Conservation (phyloP, 2,113 vertebrate species). For the Protomyctophum bolini region DNA sequence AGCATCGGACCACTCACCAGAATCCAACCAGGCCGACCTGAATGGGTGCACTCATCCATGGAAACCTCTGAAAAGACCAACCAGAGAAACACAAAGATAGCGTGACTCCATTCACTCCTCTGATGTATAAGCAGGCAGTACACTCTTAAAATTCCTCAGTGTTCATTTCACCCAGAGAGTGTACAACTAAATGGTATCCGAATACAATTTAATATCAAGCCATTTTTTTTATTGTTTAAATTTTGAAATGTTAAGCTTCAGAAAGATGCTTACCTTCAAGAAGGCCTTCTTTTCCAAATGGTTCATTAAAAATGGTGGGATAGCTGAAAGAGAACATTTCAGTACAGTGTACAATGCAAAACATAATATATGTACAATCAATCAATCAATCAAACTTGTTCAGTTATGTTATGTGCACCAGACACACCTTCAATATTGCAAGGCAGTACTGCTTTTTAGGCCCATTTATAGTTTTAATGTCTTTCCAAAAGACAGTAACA, state of each 20-base stretch:
- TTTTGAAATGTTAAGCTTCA: not conserved
- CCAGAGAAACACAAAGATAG: slow-evolving; percentile 55
- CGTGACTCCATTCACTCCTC: slow-evolving; percentile 40
- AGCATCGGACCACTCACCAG: slow-evolving; percentile 85
- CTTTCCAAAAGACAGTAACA: too few species aligned
- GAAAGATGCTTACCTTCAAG: slow-evolving; percentile 82
- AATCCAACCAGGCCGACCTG: slow-evolving; percentile 95
- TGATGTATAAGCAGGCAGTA: slow-evolving; percentile 22
- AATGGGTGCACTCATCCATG: slow-evolving; percentile 98
- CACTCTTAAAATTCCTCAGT: not conserved
- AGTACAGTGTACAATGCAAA: not conserved
- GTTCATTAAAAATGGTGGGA: slow-evolving; percentile 98
- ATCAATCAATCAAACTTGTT: too few species aligned
- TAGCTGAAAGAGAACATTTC: slow-evolving; percentile 75
- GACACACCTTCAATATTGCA: too few species aligned
- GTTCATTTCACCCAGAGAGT: slow-evolving; percentile 4
- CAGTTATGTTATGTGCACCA: too few species aligned
- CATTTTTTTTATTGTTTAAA: not conserved
- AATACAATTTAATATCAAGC: slow-evolving; percentile 6
- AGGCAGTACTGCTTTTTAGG: too few species aligned
- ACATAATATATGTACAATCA: too few species aligned
- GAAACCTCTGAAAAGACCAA: slow-evolving; percentile 86
- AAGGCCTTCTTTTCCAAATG: slow-evolving; percentile 96
- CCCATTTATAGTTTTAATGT: too few species aligned
- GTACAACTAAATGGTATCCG: not conserved